Evolutionary conservation across 2,888 invertebrate genomes (phyloP).

Genomic region (Pristionchus arcanus): DNA sequence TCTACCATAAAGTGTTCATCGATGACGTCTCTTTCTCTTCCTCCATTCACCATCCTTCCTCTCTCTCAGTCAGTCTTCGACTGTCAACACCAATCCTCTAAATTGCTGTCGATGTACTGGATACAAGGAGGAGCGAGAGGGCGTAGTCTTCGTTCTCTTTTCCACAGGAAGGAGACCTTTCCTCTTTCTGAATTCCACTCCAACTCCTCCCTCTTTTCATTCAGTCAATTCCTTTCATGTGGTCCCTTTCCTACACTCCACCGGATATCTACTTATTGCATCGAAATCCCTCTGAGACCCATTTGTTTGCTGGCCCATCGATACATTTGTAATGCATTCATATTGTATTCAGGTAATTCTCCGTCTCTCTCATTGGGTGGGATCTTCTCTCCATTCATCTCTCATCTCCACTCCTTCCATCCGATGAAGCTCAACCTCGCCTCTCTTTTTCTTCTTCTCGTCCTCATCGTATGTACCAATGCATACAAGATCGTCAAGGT

Average conservation of each 20-base stretch:
- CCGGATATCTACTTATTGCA: slow-evolving; percentile 12
- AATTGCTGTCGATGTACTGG: slow-evolving; percentile 43
- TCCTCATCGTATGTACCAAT: neutral
- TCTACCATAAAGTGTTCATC: neutral
- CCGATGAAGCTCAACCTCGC: slow-evolving; percentile 22
- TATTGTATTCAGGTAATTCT: slow-evolving; percentile 48
- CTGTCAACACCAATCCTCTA: slow-evolving; percentile 49
- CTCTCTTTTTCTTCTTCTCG: neutral
- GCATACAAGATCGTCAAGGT: slow-evolving; percentile 41
- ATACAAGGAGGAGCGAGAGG: neutral
- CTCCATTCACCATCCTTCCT: slow-evolving; percentile 16
- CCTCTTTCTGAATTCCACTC: slow-evolving; percentile 7
- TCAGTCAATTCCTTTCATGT: slow-evolving; percentile 16
- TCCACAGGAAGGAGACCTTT: slow-evolving; percentile 12
- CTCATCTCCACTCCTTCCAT: slow-evolving; percentile 45
- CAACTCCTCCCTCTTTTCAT: slow-evolving; percentile 31
- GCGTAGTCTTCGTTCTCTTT: slow-evolving; percentile 8
- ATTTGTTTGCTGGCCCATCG: neutral
- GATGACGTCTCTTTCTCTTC: slow-evolving; percentile 19
- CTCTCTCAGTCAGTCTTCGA: slow-evolving; percentile 1
- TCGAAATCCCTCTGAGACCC: neutral
- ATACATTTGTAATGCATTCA: slow-evolving; percentile 42
- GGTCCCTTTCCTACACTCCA: neutral
- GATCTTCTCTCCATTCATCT: slow-evolving; percentile 48
- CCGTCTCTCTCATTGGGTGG: slow-evolving; percentile 33